Percentiles rank a stretch among this genome's conserved stretches.
Conservation (phyloP, 2,797 vertebrate genomes). For the Tenualosa thibaudeaui region DNA sequence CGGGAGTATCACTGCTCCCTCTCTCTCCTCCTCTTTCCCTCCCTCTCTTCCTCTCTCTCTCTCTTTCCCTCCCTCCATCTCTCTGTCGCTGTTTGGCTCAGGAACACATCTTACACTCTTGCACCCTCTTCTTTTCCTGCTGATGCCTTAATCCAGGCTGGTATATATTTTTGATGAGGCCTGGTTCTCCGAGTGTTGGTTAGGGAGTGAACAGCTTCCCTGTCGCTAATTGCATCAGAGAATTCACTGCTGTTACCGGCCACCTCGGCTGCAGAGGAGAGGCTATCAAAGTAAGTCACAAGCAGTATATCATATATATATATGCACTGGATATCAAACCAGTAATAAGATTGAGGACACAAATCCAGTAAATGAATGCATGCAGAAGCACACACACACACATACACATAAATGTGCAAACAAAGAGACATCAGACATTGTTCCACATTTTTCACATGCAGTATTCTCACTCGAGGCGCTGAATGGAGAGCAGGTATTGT, state of each 20-base stretch:
- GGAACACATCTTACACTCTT: neutral
- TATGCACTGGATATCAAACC: neutral
- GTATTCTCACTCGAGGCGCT: neutral
- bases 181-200: neutral
- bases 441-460: neutral
- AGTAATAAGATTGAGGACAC: neutral
- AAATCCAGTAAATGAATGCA: neutral
- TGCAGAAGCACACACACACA: neutral
- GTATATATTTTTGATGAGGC: neutral
- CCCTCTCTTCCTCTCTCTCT: constrained; percentile 2
- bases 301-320: neutral
- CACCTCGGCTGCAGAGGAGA: neutral
- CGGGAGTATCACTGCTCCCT: neutral
- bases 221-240: neutral
- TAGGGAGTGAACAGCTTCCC: neutral
- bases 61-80: constrained; percentile 28
- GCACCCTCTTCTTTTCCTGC: neutral
- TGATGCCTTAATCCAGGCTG: neutral
- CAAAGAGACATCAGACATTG: neutral
- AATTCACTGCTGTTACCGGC: neutral
- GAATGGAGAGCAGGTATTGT: neutral
- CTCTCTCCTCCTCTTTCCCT: constrained; percentile 39
- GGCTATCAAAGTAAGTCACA: neutral
- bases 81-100: constrained; percentile 6
- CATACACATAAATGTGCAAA: neutral